Conservation (phyloP, 2,113 vertebrate species). For the Anarhynchus alexandrinus region DNA sequence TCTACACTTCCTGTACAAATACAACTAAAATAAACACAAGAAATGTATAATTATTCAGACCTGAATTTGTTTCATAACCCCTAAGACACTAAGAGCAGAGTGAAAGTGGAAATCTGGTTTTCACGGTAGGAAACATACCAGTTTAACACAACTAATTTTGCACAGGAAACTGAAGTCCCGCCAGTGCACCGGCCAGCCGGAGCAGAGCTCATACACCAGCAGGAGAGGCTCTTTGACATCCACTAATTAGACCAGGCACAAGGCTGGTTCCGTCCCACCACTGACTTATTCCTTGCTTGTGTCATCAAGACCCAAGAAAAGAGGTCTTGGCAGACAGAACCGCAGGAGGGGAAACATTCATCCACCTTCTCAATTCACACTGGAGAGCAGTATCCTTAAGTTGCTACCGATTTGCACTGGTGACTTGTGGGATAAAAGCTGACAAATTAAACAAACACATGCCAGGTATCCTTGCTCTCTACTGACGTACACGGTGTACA, state of each 20-base stretch:
- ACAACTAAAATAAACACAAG: not conserved
- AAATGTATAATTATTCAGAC: not conserved
- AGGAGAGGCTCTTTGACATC: not conserved
- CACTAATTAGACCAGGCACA: not conserved
- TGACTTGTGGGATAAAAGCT: not conserved
- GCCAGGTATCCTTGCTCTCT: not conserved
- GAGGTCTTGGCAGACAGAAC: not conserved
- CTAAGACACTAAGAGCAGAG: not conserved
- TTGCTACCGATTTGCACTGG: not conserved
- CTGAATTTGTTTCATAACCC: not conserved
- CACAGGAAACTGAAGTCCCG: not conserved
- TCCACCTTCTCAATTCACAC: not conserved
- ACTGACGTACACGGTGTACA: not conserved
- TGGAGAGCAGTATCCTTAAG: not conserved
- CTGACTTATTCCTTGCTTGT: not conserved
- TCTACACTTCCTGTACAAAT: not conserved
- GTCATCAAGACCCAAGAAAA: not conserved
- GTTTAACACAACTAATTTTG: not conserved
- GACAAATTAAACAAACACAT: not conserved
- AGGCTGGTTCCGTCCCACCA: not conserved
- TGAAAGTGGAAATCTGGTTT: not conserved
- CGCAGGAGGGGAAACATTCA: not conserved
- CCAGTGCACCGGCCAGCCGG: not conserved
- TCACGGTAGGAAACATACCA: not conserved
- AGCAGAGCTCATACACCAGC: rapidly evolving